Evolutionary conservation across 1,140 invertebrate genomes (phyloP).

Genomic region (Gryllus bimaculatus): DNA sequence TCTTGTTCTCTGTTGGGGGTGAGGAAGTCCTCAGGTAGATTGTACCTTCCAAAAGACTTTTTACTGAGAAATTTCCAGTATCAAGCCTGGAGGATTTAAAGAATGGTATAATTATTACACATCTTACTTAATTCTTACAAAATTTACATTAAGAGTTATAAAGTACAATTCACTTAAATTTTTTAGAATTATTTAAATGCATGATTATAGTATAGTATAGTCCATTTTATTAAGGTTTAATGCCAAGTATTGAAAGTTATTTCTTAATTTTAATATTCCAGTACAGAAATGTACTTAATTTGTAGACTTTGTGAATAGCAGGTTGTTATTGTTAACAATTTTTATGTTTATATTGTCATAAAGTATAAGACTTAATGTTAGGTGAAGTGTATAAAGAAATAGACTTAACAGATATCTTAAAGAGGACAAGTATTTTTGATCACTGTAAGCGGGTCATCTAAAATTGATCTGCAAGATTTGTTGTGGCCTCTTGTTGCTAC

Average conservation of each 20-base stretch:
- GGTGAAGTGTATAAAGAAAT: neutral
- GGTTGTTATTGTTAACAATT: neutral
- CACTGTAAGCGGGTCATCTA: neutral
- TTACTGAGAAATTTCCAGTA: too few relatives aligned
- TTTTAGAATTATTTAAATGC: neutral
- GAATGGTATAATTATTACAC: neutral
- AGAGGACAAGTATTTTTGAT: neutral
- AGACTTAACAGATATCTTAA: neutral
- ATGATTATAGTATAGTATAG: neutral
- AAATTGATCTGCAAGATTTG: neutral
- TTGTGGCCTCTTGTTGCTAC: neutral
- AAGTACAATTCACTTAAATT: slow-evolving; percentile 1
- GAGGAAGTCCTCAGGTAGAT: too few relatives aligned
- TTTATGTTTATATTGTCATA: neutral
- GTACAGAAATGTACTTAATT: slow-evolving; percentile 1
- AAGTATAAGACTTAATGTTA: neutral
- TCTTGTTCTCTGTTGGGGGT: too few relatives aligned
- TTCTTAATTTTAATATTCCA: slow-evolving; percentile 1
- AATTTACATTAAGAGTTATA: neutral
- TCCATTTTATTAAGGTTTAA: neutral
- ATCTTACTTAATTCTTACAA: neutral
- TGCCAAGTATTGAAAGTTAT: neutral
- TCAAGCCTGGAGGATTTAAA: neutral
- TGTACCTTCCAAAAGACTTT: too few relatives aligned
- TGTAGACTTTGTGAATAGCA: neutral